phyloP scores from a whole-genome alignment of 2,113 vertebrate species.

The Carassius gibelio region DNA sequence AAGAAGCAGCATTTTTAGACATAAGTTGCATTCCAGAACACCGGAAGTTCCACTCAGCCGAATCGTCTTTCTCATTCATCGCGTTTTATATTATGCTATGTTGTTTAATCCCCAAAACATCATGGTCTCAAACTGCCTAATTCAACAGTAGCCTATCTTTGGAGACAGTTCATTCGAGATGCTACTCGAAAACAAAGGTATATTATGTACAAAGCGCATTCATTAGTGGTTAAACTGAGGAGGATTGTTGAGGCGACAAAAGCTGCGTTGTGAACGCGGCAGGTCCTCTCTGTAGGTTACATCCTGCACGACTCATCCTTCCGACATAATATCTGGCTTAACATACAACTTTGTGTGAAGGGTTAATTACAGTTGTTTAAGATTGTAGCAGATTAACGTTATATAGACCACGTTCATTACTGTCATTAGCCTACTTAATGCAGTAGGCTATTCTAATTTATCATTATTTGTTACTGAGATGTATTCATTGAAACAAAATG shows the following conservation, averaged over 20 bases:
- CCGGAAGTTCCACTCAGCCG: conserved; percentile 27
- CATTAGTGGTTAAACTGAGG: conserved; percentile 30
- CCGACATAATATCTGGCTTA: neutral
- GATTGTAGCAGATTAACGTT: no score
- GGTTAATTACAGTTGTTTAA: neutral
- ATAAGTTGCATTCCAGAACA: conserved; percentile 8
- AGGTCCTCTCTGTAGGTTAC: conserved; percentile 27
- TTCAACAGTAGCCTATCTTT: conserved; percentile 12
- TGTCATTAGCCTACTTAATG: neutral
- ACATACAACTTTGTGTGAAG: neutral
- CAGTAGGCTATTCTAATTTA: neutral
- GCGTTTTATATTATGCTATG: neutral
- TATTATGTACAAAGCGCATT: conserved; percentile 42
- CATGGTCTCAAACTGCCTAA: neutral
- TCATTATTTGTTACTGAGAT: no score
- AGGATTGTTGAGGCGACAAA: conserved; percentile 39
- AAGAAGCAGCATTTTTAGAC: neutral
- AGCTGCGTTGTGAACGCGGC: conserved; percentile 38
- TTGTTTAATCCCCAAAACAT: neutral
- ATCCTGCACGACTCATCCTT: conserved; percentile 33
- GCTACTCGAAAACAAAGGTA: neutral
- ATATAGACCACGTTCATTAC: neutral
- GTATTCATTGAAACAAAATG: no score
- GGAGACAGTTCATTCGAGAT: neutral
- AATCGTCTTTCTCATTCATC: neutral